These are phyloP conservation scores for Balearica regulorum DNA, from an alignment of 2,797 vertebrate genomes.

Conservation along the genomic window DNA sequence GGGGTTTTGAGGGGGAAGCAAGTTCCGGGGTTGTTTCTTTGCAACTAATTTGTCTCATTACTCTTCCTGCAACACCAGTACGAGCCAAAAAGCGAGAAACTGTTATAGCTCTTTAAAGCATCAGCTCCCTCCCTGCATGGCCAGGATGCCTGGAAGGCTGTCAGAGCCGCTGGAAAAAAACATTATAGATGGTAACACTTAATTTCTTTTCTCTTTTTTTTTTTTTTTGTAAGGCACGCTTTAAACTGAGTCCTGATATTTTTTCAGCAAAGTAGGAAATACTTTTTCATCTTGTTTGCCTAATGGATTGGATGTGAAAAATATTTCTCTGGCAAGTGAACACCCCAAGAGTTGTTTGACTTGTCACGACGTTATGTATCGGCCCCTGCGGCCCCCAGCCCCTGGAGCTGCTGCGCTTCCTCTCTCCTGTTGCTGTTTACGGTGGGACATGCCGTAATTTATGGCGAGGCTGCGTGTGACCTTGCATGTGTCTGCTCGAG, in stretches of 20 bases:
- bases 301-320: conserved; percentile 62
- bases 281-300: conserved; percentile 54
- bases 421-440: conserved; percentile 46
- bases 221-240: background rate
- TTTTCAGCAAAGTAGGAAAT: conserved; percentile 40
- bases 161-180: conserved; percentile 4
- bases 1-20: background rate
- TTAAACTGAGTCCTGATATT: background rate
- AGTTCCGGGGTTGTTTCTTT: background rate
- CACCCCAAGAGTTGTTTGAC: conserved; percentile 51
- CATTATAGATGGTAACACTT: conserved; percentile 11
- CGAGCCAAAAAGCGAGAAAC: background rate
- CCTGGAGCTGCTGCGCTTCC: conserved; percentile 8
- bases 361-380: conserved; percentile 54
- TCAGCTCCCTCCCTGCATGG: background rate
- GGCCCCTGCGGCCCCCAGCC: background rate
- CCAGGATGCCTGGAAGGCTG: conserved; percentile 16
- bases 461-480: conserved; percentile 55
- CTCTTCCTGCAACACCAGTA: background rate
- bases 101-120: background rate
- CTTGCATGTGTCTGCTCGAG: conserved; percentile 44
- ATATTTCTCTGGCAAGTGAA: conserved; percentile 52
- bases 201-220: background rate
- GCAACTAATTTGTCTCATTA: conserved; percentile 10
- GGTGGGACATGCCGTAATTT: conserved; percentile 32